These are phyloP conservation scores for Stenoptilia bipunctidactyla DNA, from an alignment of 2,888 invertebrate genomes.

Conservation along the genomic window DNA sequence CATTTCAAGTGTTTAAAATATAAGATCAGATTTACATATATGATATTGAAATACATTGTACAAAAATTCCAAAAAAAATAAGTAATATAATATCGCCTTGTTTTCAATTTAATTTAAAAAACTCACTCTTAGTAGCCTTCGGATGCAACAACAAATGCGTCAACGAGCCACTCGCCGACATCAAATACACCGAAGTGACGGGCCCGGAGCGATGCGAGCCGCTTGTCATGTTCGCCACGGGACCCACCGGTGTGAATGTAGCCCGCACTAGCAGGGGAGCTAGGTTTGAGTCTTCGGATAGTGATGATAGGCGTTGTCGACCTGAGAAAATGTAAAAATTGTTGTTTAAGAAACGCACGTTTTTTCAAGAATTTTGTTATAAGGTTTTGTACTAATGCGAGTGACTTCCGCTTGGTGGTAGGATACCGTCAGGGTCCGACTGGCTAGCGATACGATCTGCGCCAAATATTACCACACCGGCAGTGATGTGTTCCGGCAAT, in stretches of 20 bases:
- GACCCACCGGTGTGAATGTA: slow-evolving; percentile 57
- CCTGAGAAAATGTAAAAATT: slow-evolving; percentile 31
- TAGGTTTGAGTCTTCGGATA: slow-evolving; percentile 77
- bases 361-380: no score
- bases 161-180: slow-evolving; percentile 89
- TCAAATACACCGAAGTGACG: slow-evolving; percentile 80
- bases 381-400: no score
- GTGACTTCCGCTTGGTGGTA: no score
- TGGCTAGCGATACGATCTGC: no score
- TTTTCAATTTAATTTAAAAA: not conserved
- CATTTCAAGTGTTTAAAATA: no score
- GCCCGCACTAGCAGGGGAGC: slow-evolving; percentile 83
- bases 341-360: no score
- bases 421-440: no score
- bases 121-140: slow-evolving; percentile 38
- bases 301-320: slow-evolving; percentile 78
- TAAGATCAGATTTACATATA: no score
- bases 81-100: not conserved
- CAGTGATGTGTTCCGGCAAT: no score
- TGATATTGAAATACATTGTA: no score
- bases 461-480: no score
- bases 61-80: not conserved
- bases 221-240: slow-evolving; percentile 73
- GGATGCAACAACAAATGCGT: slow-evolving; percentile 92
- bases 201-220: slow-evolving; percentile 24